Evolutionary conservation across 2,888 invertebrate species (phyloP), one percentile per base, ranked within the genome.

Genomic region (Sericinus montela): DNA sequence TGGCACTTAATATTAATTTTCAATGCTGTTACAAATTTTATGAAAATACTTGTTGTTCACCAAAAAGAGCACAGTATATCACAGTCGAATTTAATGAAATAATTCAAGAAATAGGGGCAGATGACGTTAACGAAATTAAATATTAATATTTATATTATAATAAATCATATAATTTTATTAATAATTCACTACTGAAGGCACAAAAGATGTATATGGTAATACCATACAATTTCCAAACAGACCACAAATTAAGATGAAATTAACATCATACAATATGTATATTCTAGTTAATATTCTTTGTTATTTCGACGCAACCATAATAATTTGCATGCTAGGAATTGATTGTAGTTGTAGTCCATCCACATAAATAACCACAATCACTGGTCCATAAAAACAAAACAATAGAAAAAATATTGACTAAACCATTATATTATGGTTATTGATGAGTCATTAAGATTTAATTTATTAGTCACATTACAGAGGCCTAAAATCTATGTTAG

Each of bases 31-130:
- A 47, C 53, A 56, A 50, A 49, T 43, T 51, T 54, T 49, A 55
- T 55, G 45, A 50, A 51, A 52, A 62, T 63, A 58, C 55, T 63
- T 59, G 55, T 63, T 63, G 58, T 56, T 58, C 52, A 64, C 48
- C 58, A 63, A 56, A 62, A 60, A 65, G 60, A n/a, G 5, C 5
- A 58, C 58, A 54, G 55, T 60, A 58, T 81, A 83, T 83, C 84
- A 82, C 84, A 83, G 82, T 72, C 72, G 65, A 52, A 65, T 65
- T 70, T 72, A 65, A 65, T 71, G 73, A 74, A 67, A 59, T 67
- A 59, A 60, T 55, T 54, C 51, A 62, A 63, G 63, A 63, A 62
- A 60, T 19, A 58, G 60, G 56, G 62, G 62, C 54, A n/a, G n/a
- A 10, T 23, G 7, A 29, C 11, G 11, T 16, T 10, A 16, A 38